Evolutionary conservation across 2,113 vertebrate species (phyloP).

Genomic region (Stigmatopora nigra): DNA sequence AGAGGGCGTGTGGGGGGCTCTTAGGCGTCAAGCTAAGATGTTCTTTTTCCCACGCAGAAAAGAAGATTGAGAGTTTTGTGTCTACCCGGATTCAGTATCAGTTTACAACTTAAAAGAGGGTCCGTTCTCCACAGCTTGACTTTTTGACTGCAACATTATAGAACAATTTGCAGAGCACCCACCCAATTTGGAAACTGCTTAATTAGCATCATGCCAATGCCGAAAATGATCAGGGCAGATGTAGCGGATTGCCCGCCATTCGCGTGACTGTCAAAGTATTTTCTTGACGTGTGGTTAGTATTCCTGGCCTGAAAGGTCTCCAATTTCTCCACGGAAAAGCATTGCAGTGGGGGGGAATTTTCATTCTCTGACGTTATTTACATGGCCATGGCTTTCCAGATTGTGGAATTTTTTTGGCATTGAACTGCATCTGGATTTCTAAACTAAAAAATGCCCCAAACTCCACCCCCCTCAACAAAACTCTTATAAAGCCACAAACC

Average conservation of each 20-base stretch:
- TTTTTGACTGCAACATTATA: slow-evolving; percentile 40
- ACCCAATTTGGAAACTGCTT: slow-evolving; percentile 34
- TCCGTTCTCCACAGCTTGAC: slow-evolving; percentile 21
- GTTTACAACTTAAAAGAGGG: slow-evolving; percentile 3
- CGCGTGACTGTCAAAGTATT: slow-evolving; percentile 53
- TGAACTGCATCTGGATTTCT: slow-evolving; percentile 77
- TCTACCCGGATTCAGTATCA: slow-evolving; percentile 8
- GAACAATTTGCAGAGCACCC: slow-evolving; percentile 54
- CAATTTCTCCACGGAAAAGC: slow-evolving; percentile 64
- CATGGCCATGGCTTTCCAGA: slow-evolving; percentile 60
- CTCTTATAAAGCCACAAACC: slow-evolving; percentile 45
- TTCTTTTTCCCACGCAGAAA: slow-evolving; percentile 22
- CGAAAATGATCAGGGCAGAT: slow-evolving; percentile 45
- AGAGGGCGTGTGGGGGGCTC: slow-evolving; percentile 6
- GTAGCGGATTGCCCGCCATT: neutral
- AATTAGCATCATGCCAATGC: slow-evolving; percentile 45
- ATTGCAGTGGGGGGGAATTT: slow-evolving; percentile 44
- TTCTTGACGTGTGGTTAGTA: slow-evolving; percentile 66
- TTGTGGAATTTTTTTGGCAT: slow-evolving; percentile 69
- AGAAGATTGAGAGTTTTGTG: slow-evolving; percentile 29
- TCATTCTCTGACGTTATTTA: slow-evolving; percentile 71
- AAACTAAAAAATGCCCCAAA: slow-evolving; percentile 52
- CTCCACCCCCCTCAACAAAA: slow-evolving; percentile 27
- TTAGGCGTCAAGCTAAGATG: neutral
- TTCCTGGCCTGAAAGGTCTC: slow-evolving; percentile 70